Evolutionary conservation across 2,797 vertebrate species (phyloP).

Genomic region (Allobates femoralis): DNA sequence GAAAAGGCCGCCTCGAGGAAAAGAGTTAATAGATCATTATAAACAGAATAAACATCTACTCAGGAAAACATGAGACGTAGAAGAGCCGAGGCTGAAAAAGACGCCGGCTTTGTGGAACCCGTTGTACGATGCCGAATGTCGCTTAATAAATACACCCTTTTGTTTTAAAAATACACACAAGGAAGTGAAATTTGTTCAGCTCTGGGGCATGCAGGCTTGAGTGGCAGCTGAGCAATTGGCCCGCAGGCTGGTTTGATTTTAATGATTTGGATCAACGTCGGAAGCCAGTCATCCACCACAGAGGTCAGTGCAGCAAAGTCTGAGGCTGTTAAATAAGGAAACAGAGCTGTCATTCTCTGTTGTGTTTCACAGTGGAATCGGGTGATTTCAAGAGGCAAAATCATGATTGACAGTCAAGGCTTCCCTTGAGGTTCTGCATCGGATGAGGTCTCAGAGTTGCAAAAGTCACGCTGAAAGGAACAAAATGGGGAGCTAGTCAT

Average conservation of each 20-base stretch:
- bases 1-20: not conserved
- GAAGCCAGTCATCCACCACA: slow-evolving; percentile 55
- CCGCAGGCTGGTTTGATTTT: slow-evolving; percentile 52
- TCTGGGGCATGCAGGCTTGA: slow-evolving; percentile 40
- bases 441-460: slow-evolving; percentile 4
- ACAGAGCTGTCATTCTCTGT: slow-evolving; percentile 53
- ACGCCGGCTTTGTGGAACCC: not conserved
- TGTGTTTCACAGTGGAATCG: slow-evolving; percentile 18
- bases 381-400: slow-evolving; percentile 44
- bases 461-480: not conserved
- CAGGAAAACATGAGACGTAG: not conserved
- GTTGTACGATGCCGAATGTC: slow-evolving; percentile 20
- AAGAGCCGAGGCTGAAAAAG: not conserved
- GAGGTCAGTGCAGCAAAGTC: slow-evolving; percentile 53
- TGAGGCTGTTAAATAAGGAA: slow-evolving; percentile 53
- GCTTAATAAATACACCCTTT: slow-evolving; percentile 41
- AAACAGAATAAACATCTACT: not conserved
- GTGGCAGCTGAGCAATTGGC: slow-evolving; percentile 54
- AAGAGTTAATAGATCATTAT: not conserved
- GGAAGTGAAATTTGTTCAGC: slow-evolving; percentile 47
- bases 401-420: slow-evolving; percentile 38
- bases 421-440: slow-evolving; percentile 43
- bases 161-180: slow-evolving; percentile 43
- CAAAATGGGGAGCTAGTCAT: slow-evolving; percentile 11
- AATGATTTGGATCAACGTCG: slow-evolving; percentile 52